Base-by-base conservation (phyloP, 2,888 invertebrate species). In the Oxystoma pomonae region DNA sequence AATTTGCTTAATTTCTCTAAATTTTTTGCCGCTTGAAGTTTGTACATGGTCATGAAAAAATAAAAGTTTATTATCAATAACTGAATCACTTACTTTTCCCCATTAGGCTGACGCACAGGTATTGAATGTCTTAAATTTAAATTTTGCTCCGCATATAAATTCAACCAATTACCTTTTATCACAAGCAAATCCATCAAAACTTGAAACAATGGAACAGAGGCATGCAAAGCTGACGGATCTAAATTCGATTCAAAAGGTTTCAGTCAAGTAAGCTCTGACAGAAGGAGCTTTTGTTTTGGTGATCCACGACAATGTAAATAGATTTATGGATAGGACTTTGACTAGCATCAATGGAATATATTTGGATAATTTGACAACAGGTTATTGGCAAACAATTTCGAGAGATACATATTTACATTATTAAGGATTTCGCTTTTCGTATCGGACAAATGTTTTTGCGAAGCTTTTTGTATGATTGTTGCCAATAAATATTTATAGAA, bases 171-270 rank as follows among this genome's bases (percentile, higher is more conserved):
- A 63, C 65, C 60, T 61, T 59, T 63, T 69, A 71, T 73, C 70
- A 65, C 62, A 62, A 67, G 74, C 75, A 76, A 75, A 78, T 78
- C 77, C 77, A 78, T 78, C 78, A 78, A 78, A 78, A 74, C 72
- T 74, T 69, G 69, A 76, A 76, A 77, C 77, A 77, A 77, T 77
- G 76, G 76, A 72, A 73, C 75, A 72, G 73, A 73, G 72, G 73
- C 73, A 75, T 72, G 74, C 73, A 72, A 72, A 73, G 74, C 74
- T 73, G 74, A 74, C 73, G 77, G 75, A 76, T 77, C 75, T 73
- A 73, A 76, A 76, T 77, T 76, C 77, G 76, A 77, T 76, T 73
- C 72, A 72, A n/a, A 63, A 74, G 76, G 75, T 76, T 77, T 77
- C 76, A 77, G 74, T 68, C 71, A 65, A 72, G 71, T 65, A 72